A percentile compares a stretch with the other conserved stretches of the same genome.
phyloP scores from a whole-genome alignment of 2,797 vertebrate genomes.

The Coilia nasus region DNA sequence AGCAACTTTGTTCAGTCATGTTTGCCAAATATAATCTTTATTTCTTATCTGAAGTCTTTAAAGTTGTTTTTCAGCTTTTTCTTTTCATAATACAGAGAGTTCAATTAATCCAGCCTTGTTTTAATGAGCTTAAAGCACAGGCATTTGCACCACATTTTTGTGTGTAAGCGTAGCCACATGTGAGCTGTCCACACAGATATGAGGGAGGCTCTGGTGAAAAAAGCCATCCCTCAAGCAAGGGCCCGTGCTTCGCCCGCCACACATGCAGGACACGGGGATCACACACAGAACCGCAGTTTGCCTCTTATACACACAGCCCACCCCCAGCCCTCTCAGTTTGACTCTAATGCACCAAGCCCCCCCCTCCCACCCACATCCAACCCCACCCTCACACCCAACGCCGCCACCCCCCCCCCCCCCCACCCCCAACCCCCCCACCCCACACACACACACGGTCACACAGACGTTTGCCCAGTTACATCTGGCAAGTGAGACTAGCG shows the following conservation, averaged over 20 bases:
- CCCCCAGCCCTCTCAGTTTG: no score
- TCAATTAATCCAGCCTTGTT: constrained; percentile 4
- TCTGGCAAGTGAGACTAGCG: not conserved
- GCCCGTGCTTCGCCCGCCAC: not conserved
- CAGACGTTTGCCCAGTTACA: not conserved
- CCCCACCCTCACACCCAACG: no score
- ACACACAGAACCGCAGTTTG: not conserved
- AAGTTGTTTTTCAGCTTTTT: not conserved
- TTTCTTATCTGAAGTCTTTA: constrained; percentile 3
- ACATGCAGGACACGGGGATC: constrained; percentile 17
- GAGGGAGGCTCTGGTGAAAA: not conserved
- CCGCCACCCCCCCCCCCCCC: not conserved
- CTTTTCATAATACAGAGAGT: not conserved
- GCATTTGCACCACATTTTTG: constrained; percentile 18
- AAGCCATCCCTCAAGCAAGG: not conserved
- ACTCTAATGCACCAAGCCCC: no score
- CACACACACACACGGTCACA: not conserved
- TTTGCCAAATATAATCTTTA: constrained; percentile 16
- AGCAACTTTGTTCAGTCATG: not conserved
- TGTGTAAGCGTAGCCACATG: constrained; percentile 7
- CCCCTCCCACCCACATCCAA: no score
- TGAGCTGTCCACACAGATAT: constrained; percentile 4
- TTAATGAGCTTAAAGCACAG: constrained; percentile 15
- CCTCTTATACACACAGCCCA: not conserved
- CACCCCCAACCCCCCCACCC: no score